Percentiles rank a stretch among this genome's conserved stretches.
Evolutionary conservation across 2,113 vertebrate species (phyloP).

Genomic region (Accipiter cooperii): DNA sequence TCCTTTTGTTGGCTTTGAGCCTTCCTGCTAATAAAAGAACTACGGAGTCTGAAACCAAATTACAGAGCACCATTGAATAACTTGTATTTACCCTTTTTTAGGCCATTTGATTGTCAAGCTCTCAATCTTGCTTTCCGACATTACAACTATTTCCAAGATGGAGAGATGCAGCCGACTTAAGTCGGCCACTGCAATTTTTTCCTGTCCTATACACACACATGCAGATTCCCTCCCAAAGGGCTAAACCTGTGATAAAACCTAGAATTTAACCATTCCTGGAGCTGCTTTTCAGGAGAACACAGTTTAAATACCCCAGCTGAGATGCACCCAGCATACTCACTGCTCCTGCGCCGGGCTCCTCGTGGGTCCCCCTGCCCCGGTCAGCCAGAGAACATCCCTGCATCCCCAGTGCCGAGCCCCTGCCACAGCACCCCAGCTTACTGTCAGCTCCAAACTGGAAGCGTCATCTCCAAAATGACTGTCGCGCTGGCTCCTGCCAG

Average conservation of each 20-base stretch:
- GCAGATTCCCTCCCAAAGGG: neutral
- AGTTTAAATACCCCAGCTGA: neutral
- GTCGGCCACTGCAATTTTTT: neutral
- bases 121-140: neutral
- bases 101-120: neutral
- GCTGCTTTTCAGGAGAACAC: neutral
- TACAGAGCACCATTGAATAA: neutral
- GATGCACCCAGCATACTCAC: neutral
- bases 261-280: neutral
- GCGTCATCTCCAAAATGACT: slow-evolving; percentile 28
- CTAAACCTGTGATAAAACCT: neutral
- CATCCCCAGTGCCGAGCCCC: neutral
- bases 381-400: neutral
- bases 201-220: neutral
- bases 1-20: slow-evolving; percentile 2
- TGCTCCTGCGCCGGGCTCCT: neutral
- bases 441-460: slow-evolving; percentile 17
- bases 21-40: slow-evolving; percentile 1
- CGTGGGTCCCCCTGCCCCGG: neutral
- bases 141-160: neutral
- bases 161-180: rapidly evolving
- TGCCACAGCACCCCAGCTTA: neutral
- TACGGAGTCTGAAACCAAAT: neutral
- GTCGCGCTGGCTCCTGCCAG: slow-evolving; percentile 21
- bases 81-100: neutral